A percentile compares a stretch with the other conserved stretches of the same genome.
Evolutionary conservation across 2,113 vertebrate genomes (phyloP).

Genomic region (Struthidea cinerea): DNA sequence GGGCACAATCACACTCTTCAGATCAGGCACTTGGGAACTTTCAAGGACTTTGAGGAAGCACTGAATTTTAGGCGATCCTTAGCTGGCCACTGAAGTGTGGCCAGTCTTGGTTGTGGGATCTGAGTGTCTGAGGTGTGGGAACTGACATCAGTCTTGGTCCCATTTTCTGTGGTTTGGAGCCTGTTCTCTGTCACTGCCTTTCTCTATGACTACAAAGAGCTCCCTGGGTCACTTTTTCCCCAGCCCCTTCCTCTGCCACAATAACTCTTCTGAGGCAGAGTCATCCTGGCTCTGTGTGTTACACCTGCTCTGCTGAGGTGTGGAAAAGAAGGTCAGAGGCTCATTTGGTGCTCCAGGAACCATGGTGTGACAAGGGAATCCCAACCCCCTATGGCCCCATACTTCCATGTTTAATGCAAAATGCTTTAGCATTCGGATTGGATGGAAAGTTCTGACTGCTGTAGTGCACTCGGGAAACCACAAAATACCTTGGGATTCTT

Average conservation of each 20-base stretch:
- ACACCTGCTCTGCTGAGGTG: background rate
- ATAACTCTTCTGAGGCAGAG: background rate
- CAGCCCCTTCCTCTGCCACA: background rate
- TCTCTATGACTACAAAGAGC: background rate
- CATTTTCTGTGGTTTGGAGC: rapidly evolving
- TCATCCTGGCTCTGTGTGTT: background rate
- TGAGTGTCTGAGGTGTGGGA: background rate
- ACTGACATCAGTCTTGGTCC: background rate
- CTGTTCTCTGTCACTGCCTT: background rate
- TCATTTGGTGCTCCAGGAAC: background rate
- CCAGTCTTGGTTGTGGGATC: background rate
- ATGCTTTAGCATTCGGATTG: background rate
- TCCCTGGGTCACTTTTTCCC: background rate
- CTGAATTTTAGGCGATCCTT: background rate
- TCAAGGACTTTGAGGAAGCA: background rate
- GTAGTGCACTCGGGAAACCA: background rate
- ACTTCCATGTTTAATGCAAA: background rate
- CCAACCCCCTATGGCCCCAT: rapidly evolving
- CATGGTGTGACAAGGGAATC: background rate
- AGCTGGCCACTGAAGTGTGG: background rate
- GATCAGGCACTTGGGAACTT: background rate
- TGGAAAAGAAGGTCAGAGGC: background rate
- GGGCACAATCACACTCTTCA: background rate
- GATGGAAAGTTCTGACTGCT: background rate
- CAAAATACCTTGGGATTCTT: background rate